Conservation (phyloP, 23 tunicate species). For the Oikopleura dioica region DNA sequence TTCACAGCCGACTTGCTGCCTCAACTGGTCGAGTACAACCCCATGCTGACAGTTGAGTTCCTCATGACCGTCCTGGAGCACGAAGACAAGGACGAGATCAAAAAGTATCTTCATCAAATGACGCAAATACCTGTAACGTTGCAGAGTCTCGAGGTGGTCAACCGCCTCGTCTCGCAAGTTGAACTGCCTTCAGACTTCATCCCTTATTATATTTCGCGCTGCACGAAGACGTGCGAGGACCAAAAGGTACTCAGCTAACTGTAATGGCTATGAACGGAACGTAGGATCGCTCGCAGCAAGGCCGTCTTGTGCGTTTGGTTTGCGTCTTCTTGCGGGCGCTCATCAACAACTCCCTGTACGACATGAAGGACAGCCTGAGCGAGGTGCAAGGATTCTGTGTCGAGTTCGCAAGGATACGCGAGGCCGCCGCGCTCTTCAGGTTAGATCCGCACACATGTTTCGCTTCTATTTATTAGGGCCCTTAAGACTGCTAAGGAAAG, state of each 20-base stretch:
- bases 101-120: slow-evolving; percentile 9
- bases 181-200: slow-evolving; percentile 86
- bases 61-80: slow-evolving; percentile 22
- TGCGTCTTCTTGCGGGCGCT: slow-evolving; percentile 91
- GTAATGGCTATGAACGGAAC: not conserved
- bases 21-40: slow-evolving; percentile 76
- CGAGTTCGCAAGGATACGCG: slow-evolving; percentile 77
- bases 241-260: slow-evolving; percentile 23
- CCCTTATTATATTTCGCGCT: slow-evolving; percentile 67
- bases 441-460: too few relatives aligned
- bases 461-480: too few relatives aligned
- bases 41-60: slow-evolving; percentile 74
- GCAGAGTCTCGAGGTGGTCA: slow-evolving; percentile 34
- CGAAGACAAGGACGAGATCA: slow-evolving; percentile 1
- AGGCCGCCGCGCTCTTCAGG: slow-evolving; percentile 89
- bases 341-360: slow-evolving; percentile 54
- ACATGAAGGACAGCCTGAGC: slow-evolving; percentile 69
- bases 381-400: slow-evolving; percentile 98
- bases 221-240: slow-evolving; percentile 80
- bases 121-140: not conserved
- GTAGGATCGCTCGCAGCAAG: slow-evolving; percentile 19
- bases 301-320: slow-evolving; percentile 68
- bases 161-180: slow-evolving; percentile 61
- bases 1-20: slow-evolving; percentile 16
- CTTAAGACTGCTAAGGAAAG: too few relatives aligned